Percentiles rank a stretch among this genome's conserved stretches.
Conservation (phyloP, 2,888 invertebrate genomes). For the Plebejus melissa region DNA sequence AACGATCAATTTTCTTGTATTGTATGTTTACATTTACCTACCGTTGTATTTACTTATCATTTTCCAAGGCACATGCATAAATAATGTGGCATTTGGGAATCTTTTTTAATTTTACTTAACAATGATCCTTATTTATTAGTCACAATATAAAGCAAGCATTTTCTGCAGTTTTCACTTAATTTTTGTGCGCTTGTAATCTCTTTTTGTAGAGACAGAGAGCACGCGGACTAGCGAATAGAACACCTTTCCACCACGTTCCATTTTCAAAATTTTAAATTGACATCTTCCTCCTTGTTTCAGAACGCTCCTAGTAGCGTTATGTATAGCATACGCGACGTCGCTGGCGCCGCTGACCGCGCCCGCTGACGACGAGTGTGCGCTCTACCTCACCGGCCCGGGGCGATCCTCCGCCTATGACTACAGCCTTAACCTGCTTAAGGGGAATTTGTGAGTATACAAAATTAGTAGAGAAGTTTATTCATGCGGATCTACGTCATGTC, state of each 20-base stretch:
- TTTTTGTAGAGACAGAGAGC: too few species aligned
- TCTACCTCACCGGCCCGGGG: conserved; percentile 87
- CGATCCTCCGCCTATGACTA: conserved; percentile 91
- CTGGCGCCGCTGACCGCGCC: conserved; percentile 54
- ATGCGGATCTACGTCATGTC: too few species aligned
- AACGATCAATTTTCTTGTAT: neutral
- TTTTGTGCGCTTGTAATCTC: too few species aligned
- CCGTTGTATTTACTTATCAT: neutral
- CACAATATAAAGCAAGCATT: too few species aligned
- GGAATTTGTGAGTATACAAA: conserved; percentile 84
- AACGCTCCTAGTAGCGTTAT: conserved; percentile 61
- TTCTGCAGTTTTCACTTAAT: too few species aligned
- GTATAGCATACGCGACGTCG: conserved; percentile 49
- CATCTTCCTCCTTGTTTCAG: conserved; percentile 45
- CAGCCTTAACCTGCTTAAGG: conserved; percentile 89
- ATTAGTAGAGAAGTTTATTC: too few species aligned
- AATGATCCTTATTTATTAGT: too few species aligned
- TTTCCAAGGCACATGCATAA: too few species aligned
- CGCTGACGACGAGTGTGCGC: conserved; percentile 84
- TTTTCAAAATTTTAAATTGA: neutral
- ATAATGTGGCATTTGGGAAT: too few species aligned
- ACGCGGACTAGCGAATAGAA: too few species aligned
- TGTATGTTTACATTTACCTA: neutral
- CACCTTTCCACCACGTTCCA: too few species aligned
- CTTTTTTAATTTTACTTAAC: too few species aligned